These are phyloP conservation scores for Saturnia japonica DNA, from an alignment of 2,888 invertebrate genomes.

Conservation along the genomic window DNA sequence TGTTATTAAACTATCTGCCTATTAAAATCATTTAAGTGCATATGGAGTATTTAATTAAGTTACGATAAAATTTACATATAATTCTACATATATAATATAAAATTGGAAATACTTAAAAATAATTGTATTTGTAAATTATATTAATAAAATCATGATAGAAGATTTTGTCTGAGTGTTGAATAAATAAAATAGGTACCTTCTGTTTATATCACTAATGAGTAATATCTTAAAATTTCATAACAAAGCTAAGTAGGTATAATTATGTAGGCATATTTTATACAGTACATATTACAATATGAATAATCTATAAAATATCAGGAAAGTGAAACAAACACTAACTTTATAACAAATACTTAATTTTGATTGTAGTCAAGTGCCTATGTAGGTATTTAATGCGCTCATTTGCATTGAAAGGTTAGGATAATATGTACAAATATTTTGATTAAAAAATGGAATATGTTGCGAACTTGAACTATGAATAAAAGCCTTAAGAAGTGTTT, in stretches of 20 bases:
- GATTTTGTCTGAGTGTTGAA: background rate
- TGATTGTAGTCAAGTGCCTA: background rate
- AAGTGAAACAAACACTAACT: background rate
- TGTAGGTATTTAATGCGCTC: background rate
- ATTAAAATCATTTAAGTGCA: background rate
- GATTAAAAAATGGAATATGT: constrained; percentile 24
- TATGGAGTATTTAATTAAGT: background rate
- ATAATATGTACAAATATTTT: background rate
- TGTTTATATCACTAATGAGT: background rate
- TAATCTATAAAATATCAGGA: background rate
- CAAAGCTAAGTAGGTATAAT: background rate
- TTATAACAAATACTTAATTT: constrained; percentile 1
- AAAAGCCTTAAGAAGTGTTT: constrained; percentile 40
- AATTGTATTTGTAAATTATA: background rate
- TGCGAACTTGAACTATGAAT: constrained; percentile 53
- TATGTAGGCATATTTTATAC: background rate
- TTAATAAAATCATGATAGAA: background rate
- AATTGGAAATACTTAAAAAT: no score
- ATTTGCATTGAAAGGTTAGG: background rate
- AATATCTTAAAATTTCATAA: background rate
- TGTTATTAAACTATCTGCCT: background rate
- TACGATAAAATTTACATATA: no score
- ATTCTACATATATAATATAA: background rate
- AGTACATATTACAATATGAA: constrained; percentile 1
- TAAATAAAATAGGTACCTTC: no score